phyloP scores from a whole-genome alignment of 2,888 invertebrate genomes.

The Cynaeus angustus region DNA sequence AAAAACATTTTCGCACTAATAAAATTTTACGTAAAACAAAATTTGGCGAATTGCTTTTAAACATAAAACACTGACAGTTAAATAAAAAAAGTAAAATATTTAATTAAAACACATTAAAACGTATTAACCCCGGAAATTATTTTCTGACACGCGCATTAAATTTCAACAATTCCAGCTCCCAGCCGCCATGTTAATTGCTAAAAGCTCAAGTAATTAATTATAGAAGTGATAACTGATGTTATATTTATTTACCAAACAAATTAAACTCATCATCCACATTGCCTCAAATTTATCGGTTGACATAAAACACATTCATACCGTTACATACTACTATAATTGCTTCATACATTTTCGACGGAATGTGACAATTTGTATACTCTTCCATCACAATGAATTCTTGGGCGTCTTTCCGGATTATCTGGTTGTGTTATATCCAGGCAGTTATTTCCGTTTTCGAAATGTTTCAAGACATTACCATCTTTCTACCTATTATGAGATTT shows the following conservation, averaged over 20 bases:
- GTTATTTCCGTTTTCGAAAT: slow-evolving; percentile 41
- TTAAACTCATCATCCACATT: slow-evolving; percentile 37
- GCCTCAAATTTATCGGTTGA: slow-evolving; percentile 37
- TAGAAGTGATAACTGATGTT: slow-evolving; percentile 39
- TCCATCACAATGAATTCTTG: slow-evolving; percentile 35
- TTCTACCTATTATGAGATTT: slow-evolving; percentile 43
- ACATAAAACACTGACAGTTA: too few relatives aligned
- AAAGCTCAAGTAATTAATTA: slow-evolving; percentile 31
- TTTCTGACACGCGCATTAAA: not conserved
- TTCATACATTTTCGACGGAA: slow-evolving; percentile 39
- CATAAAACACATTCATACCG: slow-evolving; percentile 31
- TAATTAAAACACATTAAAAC: too few relatives aligned
- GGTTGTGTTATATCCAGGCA: slow-evolving; percentile 8
- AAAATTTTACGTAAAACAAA: too few relatives aligned
- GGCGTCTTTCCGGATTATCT: slow-evolving; percentile 31
- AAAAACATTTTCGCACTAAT: too few relatives aligned
- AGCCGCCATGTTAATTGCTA: slow-evolving; percentile 31
- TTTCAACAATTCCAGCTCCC: too few relatives aligned
- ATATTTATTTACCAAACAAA: slow-evolving; percentile 39
- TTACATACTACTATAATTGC: slow-evolving; percentile 37
- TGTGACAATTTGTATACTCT: slow-evolving; percentile 44
- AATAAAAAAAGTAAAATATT: too few relatives aligned
- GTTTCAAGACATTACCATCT: slow-evolving; percentile 5
- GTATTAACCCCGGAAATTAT: not conserved
- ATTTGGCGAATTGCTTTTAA: too few relatives aligned